Evolutionary conservation across 2,797 vertebrate species (phyloP), one percentile per base, ranked within the genome.

Genomic region (Distichodus sexfasciatus): DNA sequence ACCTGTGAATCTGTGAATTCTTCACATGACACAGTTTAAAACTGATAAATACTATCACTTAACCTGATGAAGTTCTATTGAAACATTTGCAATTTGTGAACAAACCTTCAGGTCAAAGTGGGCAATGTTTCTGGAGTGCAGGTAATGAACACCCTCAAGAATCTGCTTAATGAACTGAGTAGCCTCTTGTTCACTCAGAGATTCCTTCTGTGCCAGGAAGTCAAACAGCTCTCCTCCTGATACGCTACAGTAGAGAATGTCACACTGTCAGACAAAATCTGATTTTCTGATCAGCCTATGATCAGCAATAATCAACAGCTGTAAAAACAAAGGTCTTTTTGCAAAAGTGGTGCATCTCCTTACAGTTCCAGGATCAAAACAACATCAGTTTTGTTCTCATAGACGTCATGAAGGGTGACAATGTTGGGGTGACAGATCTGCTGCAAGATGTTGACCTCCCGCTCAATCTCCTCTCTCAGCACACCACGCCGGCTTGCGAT

Each of bases 131-230:
- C 90, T 97, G 63, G 91, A 88, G 76, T 99, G 97, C 57, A 98
- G 92, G 79, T 96, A 95, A 81, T 93, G 90, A 69, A 98, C 95
- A 14, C 96, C 97, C 0, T 96, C 92, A 51, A 99, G 89, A 83
- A 99, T 96, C 88, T 98, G 95, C 77, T 95, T 98, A 79, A 98
- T 96, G 82, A 99, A 99, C 83, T 92, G 93, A 26, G 96, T 96
- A 80, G 97, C 97, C 76, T 98, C 96, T 74, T 99, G 96, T 79
- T 98, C 96, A 77, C 95, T 94, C 78, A 99, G 86, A 26, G 94
- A 95, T 80, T 98, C 96, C 71, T 99, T 99, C 85, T 94, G 94
- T 46, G 94, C 93, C 83, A 97, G 74, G 79, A 97, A 97, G 74
- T 97, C 94, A 77, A 97, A 97, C 54, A 96, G 91, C 78, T 97